Conservation (phyloP, 2,797 vertebrate species). For the Syndactyla subalaris region DNA sequence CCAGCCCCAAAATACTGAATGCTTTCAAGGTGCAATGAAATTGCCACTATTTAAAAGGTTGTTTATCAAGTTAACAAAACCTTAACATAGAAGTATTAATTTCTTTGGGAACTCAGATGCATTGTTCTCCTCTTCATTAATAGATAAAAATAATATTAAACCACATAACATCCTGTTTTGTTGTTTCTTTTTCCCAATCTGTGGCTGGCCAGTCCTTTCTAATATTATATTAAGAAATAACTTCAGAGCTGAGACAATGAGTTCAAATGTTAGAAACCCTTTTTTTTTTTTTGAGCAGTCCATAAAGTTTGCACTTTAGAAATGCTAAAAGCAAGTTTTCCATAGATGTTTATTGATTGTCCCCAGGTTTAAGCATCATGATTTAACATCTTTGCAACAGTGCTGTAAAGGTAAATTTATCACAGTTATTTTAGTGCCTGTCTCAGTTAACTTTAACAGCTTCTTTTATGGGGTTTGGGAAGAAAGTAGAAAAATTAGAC, state of each 20-base stretch:
- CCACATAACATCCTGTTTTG: neutral
- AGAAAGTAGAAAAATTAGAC: constrained; percentile 23
- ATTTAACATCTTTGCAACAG: constrained; percentile 12
- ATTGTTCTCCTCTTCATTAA: neutral
- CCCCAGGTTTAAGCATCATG: constrained; percentile 1
- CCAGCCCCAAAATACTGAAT: neutral
- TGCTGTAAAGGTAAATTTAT: constrained; percentile 41
- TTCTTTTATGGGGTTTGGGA: constrained; percentile 39
- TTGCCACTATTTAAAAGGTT: neutral
- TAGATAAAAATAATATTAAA: neutral
- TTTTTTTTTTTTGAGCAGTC: neutral
- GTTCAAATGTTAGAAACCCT: neutral
- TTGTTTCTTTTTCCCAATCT: neutral
- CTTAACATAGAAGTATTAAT: neutral
- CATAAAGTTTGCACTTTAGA: neutral
- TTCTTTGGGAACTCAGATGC: neutral
- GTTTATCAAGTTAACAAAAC: neutral
- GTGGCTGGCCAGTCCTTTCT: neutral
- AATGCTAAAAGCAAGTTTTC: neutral
- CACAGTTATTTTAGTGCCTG: constrained; percentile 10
- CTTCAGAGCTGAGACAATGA: neutral
- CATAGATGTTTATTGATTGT: constrained; percentile 23
- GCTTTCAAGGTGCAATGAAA: neutral
- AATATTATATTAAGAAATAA: neutral
- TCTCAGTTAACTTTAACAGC: constrained; percentile 33